Base-by-base conservation (phyloP, 2,888 invertebrate species). In the Heterodera filipjevi region DNA sequence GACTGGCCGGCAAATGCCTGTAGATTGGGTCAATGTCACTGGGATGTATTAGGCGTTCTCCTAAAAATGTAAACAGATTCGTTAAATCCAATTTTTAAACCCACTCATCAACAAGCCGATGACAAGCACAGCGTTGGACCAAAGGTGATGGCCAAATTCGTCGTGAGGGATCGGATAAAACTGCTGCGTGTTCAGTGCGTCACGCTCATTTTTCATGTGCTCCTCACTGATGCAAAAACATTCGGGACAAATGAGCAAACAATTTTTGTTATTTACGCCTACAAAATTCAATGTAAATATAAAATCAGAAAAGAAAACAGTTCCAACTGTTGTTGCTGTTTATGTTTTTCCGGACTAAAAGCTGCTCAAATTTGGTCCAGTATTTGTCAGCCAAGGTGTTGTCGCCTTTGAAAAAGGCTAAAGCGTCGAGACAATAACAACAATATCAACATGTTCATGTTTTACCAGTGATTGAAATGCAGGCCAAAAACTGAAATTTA, bases 91-190 rank as follows among this genome's bases (percentile, higher is more conserved):
- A 10, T 39, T 10, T 6, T 12, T 12, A 39, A 8, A 39, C 46
- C 3, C 83, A 91, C 91, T 86, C 80, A 99, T 91, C 73, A 99
- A 91, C 90, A 96, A 95, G 0, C 96, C 93, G 86, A 99, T 93
- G 81, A 99, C 93, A 90, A 96, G 96, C 91, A 99, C 92, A 0
- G 98, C 93, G 91, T 99, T 98, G 84, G 96, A 96, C 96, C 96
- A 97, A 64, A 97, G 92, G 90, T 94, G 96, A 72, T 91, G 90
- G 16, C 90, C 86, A 16, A 89, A 88, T 22, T 90, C 89, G 76
- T 90, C 35, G 30, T 83, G 88, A 78, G 82, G 84, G 39, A 86
- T n/a, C 1, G 87, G 84, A 71, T 85, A 87, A 71, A 86, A 83
- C n/a, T 87, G 86, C 33, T 87, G 87, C 2, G 83, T 81, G 74